These are phyloP conservation scores for Cephonodes hylas DNA, from an alignment of 2,888 invertebrate genomes.

Conservation along the genomic window DNA sequence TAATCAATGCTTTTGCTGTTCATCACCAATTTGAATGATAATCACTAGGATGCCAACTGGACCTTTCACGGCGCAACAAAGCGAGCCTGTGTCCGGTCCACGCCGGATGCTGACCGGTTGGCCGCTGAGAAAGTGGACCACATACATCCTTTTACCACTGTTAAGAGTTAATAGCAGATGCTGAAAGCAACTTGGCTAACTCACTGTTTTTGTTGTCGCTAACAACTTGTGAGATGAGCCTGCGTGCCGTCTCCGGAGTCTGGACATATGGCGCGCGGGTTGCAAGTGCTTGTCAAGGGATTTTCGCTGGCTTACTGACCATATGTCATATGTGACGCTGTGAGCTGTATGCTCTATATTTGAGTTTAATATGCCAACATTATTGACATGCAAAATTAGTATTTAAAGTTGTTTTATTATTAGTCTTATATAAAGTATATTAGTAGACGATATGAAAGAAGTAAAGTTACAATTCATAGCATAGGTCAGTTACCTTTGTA, in stretches of 20 bases:
- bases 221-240: too few relatives aligned
- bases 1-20: slow-evolving; percentile 13
- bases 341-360: too few relatives aligned
- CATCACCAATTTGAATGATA: slow-evolving; percentile 37
- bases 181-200: not conserved
- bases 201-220: not conserved
- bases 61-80: slow-evolving; percentile 32
- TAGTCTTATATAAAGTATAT: too few relatives aligned
- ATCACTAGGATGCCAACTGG: slow-evolving; percentile 33
- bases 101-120: slow-evolving; percentile 27
- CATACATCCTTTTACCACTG: slow-evolving; percentile 7
- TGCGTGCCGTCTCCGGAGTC: too few relatives aligned
- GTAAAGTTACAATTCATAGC: not conserved
- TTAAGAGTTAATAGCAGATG: not conserved
- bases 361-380: too few relatives aligned
- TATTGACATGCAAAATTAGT: too few relatives aligned
- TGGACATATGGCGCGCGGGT: too few relatives aligned
- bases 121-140: slow-evolving; percentile 35
- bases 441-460: slow-evolving; percentile 3
- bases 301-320: too few relatives aligned
- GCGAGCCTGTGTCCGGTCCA: slow-evolving; percentile 36
- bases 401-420: too few relatives aligned
- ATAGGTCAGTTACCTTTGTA: slow-evolving; percentile 10
- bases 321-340: too few relatives aligned
- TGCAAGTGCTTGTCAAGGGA: too few relatives aligned